Conservation (phyloP, 2,888 invertebrate genomes). For the Taenaris catops region DNA sequence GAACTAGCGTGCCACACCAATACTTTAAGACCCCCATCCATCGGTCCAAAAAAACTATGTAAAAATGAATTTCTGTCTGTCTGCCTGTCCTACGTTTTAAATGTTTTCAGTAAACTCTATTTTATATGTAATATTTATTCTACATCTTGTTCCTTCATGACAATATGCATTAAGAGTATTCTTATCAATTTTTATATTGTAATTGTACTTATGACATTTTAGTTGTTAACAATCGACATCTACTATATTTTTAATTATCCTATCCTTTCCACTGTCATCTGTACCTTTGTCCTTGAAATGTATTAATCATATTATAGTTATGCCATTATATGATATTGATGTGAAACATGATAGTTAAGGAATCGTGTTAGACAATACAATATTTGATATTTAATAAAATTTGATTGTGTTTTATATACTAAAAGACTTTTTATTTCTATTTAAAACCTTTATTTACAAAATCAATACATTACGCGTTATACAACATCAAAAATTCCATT, state of each 20-base stretch:
- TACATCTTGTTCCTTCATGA: constrained; percentile 68
- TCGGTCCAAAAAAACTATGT: too few relatives aligned
- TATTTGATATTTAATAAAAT: constrained; percentile 80
- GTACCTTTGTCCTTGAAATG: constrained; percentile 50
- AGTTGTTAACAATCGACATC: constrained; percentile 21
- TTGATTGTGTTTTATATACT: constrained; percentile 75
- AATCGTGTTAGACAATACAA: constrained; percentile 80
- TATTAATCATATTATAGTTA: constrained; percentile 63
- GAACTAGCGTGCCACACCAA: too few relatives aligned
- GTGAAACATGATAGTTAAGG: constrained; percentile 77
- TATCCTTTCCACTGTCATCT: constrained; percentile 34
- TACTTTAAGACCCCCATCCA: too few relatives aligned
- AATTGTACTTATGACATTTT: constrained; percentile 18
- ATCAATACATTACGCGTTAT: too few relatives aligned
- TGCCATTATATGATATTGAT: constrained; percentile 65
- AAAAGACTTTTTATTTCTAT: constrained; percentile 40
- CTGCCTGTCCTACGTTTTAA: background rate
- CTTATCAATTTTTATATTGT: constrained; percentile 23
- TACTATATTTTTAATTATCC: constrained; percentile 22
- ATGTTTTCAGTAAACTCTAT: constrained; percentile 10
- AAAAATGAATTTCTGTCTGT: background rate
- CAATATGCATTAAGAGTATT: constrained; percentile 32
- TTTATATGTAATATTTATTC: constrained; percentile 33
- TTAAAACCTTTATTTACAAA: too few relatives aligned
- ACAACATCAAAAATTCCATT: too few relatives aligned